Evolutionary conservation across 1,140 invertebrate genomes (phyloP), one percentile per base, ranked within the genome.

Genomic region (Marisa cornuarietis): DNA sequence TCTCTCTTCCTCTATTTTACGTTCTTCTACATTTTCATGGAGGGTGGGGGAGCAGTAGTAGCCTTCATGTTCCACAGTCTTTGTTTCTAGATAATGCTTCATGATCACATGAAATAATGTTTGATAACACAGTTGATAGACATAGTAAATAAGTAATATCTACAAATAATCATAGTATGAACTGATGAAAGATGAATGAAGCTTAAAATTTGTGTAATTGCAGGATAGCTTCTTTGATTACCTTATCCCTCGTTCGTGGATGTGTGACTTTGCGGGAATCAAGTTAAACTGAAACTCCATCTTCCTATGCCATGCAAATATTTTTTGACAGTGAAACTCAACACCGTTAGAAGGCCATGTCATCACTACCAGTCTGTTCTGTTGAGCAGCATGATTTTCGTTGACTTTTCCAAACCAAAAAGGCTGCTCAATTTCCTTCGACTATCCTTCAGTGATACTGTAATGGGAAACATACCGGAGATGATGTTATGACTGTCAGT

Each of bases 201-300:
- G 6, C 74, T 69, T 42, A n/a, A 71, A 52, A 65, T 80, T 69
- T 80, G 75, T 82, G 26, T 69, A 69, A 31, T 86, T 88, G 75
- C 86, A 90, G 89, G 88, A 89, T 65, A 83, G 81, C 69, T 89
- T 90, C 76, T 26, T 90, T 52, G 90, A 91, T 76, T 88, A 89
- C 71, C 51, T 91, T 16, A 88, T 91, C 26, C 90, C 90, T 54
- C 77, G 90, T 71, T 90, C 90, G 0, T 91, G 89, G 89, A 89
- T 86, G 10, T 91, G 90, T 83, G 86, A 87, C 72, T 83, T 87
- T 69, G 71, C 81, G 71, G 77, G 79, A 7, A 83, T 83, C 71
- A 81, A 78, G 24, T 31, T 52, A 9, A 31, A 66, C 58, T 26
- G 51, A 54, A 58, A 68, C n/a, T 26, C 78, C 31, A 26, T 24